A percentile compares a stretch with the other conserved stretches of the same genome.
phyloP scores from a whole-genome alignment of 1,140 invertebrate genomes.

The Lamellibrachia luymesi region DNA sequence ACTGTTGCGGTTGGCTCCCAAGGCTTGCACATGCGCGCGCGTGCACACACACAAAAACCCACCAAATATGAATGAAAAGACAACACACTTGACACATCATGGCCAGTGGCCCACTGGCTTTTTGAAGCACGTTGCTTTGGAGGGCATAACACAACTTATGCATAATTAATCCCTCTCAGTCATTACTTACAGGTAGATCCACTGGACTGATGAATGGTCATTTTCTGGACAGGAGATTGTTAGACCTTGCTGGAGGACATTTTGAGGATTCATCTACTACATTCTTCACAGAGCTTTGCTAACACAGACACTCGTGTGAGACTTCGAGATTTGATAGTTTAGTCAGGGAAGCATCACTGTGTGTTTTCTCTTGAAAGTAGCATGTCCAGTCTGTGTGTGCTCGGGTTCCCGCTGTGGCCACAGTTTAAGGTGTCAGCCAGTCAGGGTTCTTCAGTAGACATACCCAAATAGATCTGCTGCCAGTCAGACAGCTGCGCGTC shows the following conservation, averaged over 20 bases:
- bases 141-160: not conserved
- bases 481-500: not conserved
- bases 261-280: not conserved
- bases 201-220: not conserved
- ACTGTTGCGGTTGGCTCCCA: not conserved
- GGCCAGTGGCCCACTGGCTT: no score
- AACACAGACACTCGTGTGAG: not conserved
- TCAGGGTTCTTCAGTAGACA: no score
- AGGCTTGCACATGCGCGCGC: no score
- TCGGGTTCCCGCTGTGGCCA: no score
- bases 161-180: not conserved
- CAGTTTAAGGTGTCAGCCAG: no score
- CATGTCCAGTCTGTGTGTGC: not conserved
- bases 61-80: no score
- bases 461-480: not conserved
- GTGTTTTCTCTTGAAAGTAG: not conserved
- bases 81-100: no score
- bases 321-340: not conserved
- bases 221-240: not conserved
- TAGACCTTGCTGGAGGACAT: not conserved
- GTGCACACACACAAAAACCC: no score
- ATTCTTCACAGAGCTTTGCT: not conserved
- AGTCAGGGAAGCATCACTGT: not conserved
- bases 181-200: not conserved
- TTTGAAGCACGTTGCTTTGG: not conserved